Conservation (phyloP, 2,113 vertebrate species). For the Nesoenas mayeri region DNA sequence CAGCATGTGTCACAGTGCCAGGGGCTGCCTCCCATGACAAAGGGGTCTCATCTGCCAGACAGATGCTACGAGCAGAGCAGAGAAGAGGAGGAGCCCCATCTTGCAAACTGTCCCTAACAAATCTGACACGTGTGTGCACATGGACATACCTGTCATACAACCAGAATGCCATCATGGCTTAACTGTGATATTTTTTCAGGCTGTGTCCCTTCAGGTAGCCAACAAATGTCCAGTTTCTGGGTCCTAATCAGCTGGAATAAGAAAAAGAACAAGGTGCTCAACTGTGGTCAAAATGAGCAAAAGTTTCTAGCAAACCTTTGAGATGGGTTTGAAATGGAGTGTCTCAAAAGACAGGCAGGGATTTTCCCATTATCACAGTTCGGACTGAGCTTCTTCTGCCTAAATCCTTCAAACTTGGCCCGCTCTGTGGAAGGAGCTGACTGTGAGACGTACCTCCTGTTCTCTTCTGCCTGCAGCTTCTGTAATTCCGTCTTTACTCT, state of each 20-base stretch:
- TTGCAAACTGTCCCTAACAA: neutral
- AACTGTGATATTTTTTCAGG: neutral
- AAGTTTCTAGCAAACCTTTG: neutral
- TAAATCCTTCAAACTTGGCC: neutral
- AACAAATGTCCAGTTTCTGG: neutral
- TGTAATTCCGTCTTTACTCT: neutral
- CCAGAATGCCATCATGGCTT: neutral
- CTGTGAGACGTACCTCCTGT: neutral
- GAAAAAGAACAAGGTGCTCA: neutral
- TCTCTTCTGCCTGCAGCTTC: neutral
- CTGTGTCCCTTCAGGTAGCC: neutral
- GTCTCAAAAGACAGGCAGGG: neutral
- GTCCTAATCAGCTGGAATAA: neutral
- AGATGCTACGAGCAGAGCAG: neutral
- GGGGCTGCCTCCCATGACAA: neutral
- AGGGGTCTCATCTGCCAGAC: neutral
- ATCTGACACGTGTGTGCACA: fast-evolving
- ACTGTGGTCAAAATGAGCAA: neutral
- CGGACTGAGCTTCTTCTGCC: neutral
- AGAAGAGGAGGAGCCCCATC: neutral
- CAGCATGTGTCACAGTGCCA: fast-evolving
- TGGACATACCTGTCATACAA: fast-evolving
- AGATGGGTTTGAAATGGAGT: neutral
- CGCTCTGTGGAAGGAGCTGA: neutral
- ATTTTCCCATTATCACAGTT: neutral